phyloP scores from a whole-genome alignment of 2,113 vertebrate species.

The Hylia prasina region DNA sequence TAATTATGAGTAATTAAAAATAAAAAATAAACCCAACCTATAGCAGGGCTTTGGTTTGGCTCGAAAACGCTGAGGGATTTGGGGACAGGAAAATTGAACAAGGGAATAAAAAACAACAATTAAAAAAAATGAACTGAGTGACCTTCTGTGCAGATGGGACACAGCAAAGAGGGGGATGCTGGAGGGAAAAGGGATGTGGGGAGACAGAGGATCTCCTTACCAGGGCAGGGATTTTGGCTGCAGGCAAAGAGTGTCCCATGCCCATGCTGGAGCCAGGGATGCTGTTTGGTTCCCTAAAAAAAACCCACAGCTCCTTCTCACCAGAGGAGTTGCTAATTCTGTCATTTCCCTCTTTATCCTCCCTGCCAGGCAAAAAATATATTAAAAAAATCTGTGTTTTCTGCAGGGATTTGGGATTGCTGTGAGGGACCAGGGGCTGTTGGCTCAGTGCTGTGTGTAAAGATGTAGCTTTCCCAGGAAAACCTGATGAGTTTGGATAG shows the following conservation, averaged over 20 bases:
- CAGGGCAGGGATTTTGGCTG: neutral
- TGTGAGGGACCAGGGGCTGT: fast-evolving
- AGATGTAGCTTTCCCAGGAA: neutral
- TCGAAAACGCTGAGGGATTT: neutral
- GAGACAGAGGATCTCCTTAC: neutral
- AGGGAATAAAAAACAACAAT: neutral
- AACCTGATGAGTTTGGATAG: neutral
- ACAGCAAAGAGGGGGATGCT: fast-evolving
- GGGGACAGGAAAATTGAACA: neutral
- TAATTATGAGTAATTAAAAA: slow-evolving; percentile 45
- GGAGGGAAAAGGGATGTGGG: neutral
- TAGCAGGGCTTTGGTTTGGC: neutral
- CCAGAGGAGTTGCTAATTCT: neutral
- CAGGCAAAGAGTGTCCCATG: fast-evolving
- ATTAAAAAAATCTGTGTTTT: neutral
- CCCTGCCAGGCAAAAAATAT: neutral
- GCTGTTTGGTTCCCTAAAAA: neutral
- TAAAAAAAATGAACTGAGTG: neutral
- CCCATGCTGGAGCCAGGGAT: neutral
- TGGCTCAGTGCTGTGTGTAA: fast-evolving
- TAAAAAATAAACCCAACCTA: neutral
- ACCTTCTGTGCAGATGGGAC: neutral
- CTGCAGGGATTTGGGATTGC: neutral
- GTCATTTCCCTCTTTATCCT: neutral
- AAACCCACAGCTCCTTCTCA: neutral